Evolutionary conservation across 2,797 vertebrate species (phyloP).

Genomic region (Sandelia bainsii): DNA sequence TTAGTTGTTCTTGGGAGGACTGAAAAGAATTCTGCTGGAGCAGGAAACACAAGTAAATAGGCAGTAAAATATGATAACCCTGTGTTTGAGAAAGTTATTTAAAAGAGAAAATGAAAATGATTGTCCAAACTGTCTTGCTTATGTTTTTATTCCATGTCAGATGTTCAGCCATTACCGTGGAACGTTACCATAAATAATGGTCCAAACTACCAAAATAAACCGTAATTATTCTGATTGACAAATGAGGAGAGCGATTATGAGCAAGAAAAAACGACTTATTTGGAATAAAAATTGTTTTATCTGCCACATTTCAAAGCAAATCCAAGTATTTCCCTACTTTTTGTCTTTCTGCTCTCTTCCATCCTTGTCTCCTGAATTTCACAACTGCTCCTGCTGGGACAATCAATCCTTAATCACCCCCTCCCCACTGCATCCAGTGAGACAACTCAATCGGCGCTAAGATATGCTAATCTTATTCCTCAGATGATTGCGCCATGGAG

Average conservation of each 20-base stretch:
- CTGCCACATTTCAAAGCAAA: neutral
- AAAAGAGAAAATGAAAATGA: neutral
- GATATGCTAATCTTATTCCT: conserved; percentile 87
- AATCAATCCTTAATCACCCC: conserved; percentile 82
- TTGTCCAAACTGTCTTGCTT: neutral
- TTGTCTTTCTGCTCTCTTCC: conserved; percentile 39
- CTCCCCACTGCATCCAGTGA: conserved; percentile 70
- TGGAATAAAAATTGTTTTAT: conserved; percentile 2
- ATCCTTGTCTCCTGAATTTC: conserved; percentile 61
- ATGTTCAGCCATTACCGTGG: neutral
- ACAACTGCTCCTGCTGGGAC: conserved; percentile 71
- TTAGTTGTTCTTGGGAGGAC: no score
- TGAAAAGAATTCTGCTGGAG: neutral
- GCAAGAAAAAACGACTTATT: neutral
- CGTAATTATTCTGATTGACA: neutral
- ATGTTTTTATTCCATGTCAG: neutral
- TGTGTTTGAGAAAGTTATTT: neutral
- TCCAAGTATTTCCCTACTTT: conserved; percentile 22
- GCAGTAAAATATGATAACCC: no score
- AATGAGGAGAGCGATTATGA: neutral
- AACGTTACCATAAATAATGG: neutral
- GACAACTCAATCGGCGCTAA: conserved; percentile 83
- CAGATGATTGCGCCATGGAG: conserved; percentile 82
- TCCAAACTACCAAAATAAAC: neutral
- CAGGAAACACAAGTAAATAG: neutral